These are phyloP conservation scores for Panthera uncia DNA, from an alignment of 2,113 vertebrate species.

Conservation along the genomic window DNA sequence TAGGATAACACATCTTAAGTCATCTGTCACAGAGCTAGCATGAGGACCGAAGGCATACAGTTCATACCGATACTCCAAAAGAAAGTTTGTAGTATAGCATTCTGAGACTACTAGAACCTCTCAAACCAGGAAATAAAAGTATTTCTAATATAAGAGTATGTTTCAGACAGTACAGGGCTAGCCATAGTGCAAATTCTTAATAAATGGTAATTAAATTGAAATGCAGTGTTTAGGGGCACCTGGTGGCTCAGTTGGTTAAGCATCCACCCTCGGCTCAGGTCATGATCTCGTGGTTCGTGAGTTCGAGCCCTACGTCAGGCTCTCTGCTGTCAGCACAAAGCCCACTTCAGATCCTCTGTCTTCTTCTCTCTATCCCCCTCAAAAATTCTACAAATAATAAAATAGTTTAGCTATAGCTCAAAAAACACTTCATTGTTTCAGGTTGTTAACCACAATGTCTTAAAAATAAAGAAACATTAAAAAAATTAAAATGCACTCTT, in stretches of 20 bases:
- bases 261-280: too few species aligned
- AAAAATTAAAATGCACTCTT: background rate
- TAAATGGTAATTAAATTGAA: background rate
- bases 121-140: background rate
- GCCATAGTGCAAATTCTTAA: background rate
- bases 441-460: constrained; percentile 83
- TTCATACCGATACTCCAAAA: background rate
- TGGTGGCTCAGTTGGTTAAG: too few species aligned
- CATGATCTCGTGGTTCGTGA: too few species aligned
- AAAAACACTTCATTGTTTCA: constrained; percentile 77
- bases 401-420: constrained; percentile 77
- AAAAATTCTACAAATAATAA: too few species aligned
- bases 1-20: background rate
- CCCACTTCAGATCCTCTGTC: too few species aligned
- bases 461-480: background rate
- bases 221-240: background rate
- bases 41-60: background rate
- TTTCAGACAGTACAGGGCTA: background rate
- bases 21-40: background rate
- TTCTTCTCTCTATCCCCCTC: too few species aligned
- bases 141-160: background rate
- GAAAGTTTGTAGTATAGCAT: background rate
- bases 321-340: too few species aligned
- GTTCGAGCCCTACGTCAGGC: too few species aligned
- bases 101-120: background rate